Evolutionary conservation across 2,888 invertebrate species (phyloP).

Genomic region (Melolontha melolontha): DNA sequence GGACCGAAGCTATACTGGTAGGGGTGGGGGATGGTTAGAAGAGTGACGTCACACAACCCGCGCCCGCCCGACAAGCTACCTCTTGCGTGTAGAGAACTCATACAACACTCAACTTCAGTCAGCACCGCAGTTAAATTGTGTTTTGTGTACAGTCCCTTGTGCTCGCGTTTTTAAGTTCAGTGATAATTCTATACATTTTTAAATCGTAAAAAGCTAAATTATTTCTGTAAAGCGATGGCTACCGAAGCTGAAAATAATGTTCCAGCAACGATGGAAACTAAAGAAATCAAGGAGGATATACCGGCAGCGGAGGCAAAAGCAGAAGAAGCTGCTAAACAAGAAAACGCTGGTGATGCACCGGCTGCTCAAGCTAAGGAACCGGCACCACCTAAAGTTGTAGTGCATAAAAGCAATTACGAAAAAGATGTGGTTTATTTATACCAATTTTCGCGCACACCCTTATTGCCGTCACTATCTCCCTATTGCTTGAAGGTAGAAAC

Average conservation of each 20-base stretch:
- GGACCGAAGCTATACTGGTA: slow-evolving; percentile 48
- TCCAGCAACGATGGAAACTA: slow-evolving; percentile 73
- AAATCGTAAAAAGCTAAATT: slow-evolving; percentile 38
- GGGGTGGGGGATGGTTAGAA: slow-evolving; percentile 54
- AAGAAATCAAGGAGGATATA: slow-evolving; percentile 67
- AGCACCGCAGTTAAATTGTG: slow-evolving; percentile 47
- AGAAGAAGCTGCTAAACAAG: slow-evolving; percentile 65
- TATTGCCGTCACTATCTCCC: slow-evolving; percentile 90
- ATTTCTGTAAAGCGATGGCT: slow-evolving; percentile 71
- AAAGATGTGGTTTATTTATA: slow-evolving; percentile 94
- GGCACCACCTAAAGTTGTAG: slow-evolving; percentile 80
- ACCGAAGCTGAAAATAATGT: slow-evolving; percentile 81
- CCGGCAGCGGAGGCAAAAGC: slow-evolving; percentile 63
- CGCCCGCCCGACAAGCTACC: slow-evolving; percentile 48
- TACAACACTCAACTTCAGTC: slow-evolving; percentile 47
- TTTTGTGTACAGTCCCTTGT: slow-evolving; percentile 44
- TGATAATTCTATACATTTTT: slow-evolving; percentile 49
- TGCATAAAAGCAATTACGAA: slow-evolving; percentile 89
- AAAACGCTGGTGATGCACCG: slow-evolving; percentile 66
- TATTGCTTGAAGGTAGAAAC: slow-evolving; percentile 97
- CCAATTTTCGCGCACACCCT: slow-evolving; percentile 91
- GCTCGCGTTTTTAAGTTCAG: slow-evolving; percentile 49
- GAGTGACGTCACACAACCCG: slow-evolving; percentile 49
- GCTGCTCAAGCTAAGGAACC: slow-evolving; percentile 72
- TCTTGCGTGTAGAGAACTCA: slow-evolving; percentile 45